Evolutionary conservation across 2,888 invertebrate genomes (phyloP), one percentile per base, ranked within the genome.

Genomic region (Nomada ferruginata): DNA sequence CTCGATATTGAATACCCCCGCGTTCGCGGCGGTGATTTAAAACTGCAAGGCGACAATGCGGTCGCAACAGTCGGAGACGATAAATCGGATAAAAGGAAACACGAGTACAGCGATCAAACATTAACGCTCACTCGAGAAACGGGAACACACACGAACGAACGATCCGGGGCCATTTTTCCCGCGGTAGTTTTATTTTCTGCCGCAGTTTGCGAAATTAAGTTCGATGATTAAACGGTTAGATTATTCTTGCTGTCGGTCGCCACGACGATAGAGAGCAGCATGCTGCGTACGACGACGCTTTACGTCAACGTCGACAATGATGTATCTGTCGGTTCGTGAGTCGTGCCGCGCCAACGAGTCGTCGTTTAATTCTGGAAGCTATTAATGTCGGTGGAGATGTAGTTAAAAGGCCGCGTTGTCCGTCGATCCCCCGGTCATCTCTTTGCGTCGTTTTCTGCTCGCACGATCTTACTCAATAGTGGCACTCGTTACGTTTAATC

Each of bases 331-430:
- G 69, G 76, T 75, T 63, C 75, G 80, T 13, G 76, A 68, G 69
- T 57, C 65, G 79, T 65, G 75, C 69, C 80, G 77, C 77, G 76
- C 75, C 70, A 63, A 70, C n/a, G 76, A 70, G 79, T 50, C 79
- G 75, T 72, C 83, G 89, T 86, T 85, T 88, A 90, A 87, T 89
- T 90, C 84, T 85, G 86, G 88, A 83, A 84, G 85, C 88, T 89
- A 90, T 92, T 91, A 91, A 89, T 83, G 91, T 89, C 89, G 85
- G 60, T 86, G 75, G 86, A 82, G 87, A 84, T 81, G 85, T 73
- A 85, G 81, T 85, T 90, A 89, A 90, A 92, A 91, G 90, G 85
- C 87, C 85, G 86, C 88, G 87, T 90, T 90, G 89, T 90, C 86
- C 89, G 85, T 87, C 84, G 87, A 82, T 83, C 73, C 15, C 79